These are phyloP conservation scores for Tetrapedia diversipes DNA, from an alignment of 2,888 invertebrate species.

Conservation along the genomic window DNA sequence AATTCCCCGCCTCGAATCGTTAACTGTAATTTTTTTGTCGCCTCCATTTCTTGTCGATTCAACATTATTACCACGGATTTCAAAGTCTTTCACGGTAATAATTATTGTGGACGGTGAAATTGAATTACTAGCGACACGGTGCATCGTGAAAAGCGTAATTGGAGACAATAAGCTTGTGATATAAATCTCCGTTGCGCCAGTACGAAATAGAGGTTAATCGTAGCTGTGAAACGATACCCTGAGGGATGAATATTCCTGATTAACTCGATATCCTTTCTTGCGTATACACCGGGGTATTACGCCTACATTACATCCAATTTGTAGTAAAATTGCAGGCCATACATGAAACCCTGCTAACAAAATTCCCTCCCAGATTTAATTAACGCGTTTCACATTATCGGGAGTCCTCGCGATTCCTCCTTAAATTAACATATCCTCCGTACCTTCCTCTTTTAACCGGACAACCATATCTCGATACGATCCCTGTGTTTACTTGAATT, in stretches of 20 bases:
- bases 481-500: no score
- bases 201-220: conserved; percentile 52
- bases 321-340: conserved; percentile 46
- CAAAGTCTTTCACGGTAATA: neutral
- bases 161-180: conserved; percentile 35
- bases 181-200: conserved; percentile 47
- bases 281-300: conserved; percentile 49
- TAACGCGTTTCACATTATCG: conserved; percentile 16
- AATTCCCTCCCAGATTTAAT: conserved; percentile 28
- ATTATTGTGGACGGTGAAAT: conserved; percentile 16
- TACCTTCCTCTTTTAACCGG: neutral
- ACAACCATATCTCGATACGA: no score
- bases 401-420: neutral
- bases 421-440: neutral
- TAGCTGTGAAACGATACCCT: conserved; percentile 56
- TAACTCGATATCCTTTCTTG: conserved; percentile 63
- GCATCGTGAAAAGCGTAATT: conserved; percentile 21
- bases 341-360: conserved; percentile 23
- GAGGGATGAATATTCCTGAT: conserved; percentile 63
- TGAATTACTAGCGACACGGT: conserved; percentile 27
- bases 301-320: conserved; percentile 51
- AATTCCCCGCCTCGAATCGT: no score
- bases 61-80: neutral
- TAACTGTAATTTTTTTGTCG: no score
- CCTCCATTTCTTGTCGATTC: no score